A percentile compares a stretch with the other conserved stretches of the same genome.
Conservation (phyloP, 2,888 invertebrate species). For the Zaprionus bogoriensis region DNA sequence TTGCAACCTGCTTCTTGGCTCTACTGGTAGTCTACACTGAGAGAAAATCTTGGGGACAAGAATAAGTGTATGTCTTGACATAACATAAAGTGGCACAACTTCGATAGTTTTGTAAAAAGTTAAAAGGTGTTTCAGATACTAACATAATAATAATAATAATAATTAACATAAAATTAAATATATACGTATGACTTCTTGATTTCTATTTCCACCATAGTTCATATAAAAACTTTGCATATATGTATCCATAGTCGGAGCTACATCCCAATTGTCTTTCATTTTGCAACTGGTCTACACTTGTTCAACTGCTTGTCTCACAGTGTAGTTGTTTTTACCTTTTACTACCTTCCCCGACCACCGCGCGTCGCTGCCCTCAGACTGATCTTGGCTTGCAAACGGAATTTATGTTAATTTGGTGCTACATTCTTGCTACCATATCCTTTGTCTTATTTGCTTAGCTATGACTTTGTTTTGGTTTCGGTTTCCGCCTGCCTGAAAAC, state of each 20-base stretch:
- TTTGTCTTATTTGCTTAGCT: conserved; percentile 48
- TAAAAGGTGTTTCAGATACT: no score
- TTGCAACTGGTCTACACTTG: no score
- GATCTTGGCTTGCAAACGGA: conserved; percentile 50
- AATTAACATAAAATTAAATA: no score
- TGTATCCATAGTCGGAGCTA: no score
- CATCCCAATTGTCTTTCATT: no score
- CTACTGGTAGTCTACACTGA: conserved; percentile 2
- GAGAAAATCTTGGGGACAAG: background rate
- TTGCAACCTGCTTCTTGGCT: conserved; percentile 54
- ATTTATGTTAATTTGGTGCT: conserved; percentile 74
- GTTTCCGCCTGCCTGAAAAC: conserved; percentile 11
- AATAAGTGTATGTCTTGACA: no score
- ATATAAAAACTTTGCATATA: no score
- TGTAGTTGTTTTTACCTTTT: conserved; percentile 20
- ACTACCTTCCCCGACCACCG: background rate
- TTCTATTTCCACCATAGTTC: no score
- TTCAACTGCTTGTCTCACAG: background rate
- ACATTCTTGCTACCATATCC: conserved; percentile 53
- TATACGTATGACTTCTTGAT: no score
- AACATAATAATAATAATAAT: no score
- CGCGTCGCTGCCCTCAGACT: conserved; percentile 4
- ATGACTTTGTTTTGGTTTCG: conserved; percentile 56
- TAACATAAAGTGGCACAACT: no score
- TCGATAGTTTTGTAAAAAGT: no score